Percentiles rank a stretch among this genome's conserved stretches.
phyloP scores from a whole-genome alignment of 2,113 vertebrate species.

The Falcunculus frontatus region DNA sequence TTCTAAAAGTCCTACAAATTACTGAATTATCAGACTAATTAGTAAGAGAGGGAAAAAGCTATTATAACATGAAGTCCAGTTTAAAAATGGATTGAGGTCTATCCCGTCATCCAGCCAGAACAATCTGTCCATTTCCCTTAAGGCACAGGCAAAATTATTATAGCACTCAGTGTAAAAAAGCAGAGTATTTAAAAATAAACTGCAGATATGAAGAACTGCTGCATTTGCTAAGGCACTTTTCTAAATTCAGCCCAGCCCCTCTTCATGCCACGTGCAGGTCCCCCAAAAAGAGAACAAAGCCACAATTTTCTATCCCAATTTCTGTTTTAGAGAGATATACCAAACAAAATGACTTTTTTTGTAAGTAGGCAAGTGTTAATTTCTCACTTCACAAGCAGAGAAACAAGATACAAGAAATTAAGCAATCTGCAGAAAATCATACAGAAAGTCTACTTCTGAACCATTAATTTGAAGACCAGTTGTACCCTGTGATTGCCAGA shows the following conservation, averaged over 20 bases:
- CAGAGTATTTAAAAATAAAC: not conserved
- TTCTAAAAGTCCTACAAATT: not conserved
- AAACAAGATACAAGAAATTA: fast-evolving
- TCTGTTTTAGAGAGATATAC: not conserved
- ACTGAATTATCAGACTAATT: constrained; percentile 21
- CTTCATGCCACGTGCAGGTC: not conserved
- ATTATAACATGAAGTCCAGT: constrained; percentile 15
- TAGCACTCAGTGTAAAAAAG: not conserved
- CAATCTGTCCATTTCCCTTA: constrained; percentile 5
- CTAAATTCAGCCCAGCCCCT: not conserved
- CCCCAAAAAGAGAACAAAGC: not conserved
- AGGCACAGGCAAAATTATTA: not conserved
- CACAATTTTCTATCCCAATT: not conserved
- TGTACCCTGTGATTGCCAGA: not conserved
- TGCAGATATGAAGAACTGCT: not conserved
- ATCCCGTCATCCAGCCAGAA: constrained; percentile 28
- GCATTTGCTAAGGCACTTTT: not conserved
- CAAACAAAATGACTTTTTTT: not conserved
- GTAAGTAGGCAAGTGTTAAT: fast-evolving
- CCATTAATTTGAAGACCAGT: not conserved
- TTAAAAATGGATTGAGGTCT: constrained; percentile 56
- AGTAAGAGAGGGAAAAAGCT: not conserved
- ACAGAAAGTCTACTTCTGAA: not conserved
- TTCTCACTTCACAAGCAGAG: not conserved
- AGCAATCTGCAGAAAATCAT: not conserved